phyloP scores from a whole-genome alignment of 2,888 invertebrate species.

The Eretmocerus hayati region DNA sequence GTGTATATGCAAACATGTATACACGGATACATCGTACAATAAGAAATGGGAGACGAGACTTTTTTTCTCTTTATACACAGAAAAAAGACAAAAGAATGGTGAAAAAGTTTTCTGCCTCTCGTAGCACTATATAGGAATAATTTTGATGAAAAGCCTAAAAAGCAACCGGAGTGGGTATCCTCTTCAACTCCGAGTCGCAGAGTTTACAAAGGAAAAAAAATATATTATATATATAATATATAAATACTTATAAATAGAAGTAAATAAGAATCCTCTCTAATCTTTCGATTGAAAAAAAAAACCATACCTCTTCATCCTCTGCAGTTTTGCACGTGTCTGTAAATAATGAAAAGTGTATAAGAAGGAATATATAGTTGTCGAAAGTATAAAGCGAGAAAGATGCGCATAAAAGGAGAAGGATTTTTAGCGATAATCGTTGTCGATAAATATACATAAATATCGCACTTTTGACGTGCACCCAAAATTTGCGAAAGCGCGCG shows the following conservation, averaged over 20 bases:
- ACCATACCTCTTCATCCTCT: constrained; percentile 17
- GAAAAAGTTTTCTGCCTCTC: constrained; percentile 4
- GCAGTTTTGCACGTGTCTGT: constrained; percentile 20
- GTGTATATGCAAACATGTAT: constrained; percentile 21
- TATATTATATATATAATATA: not conserved
- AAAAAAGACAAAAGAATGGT: not conserved
- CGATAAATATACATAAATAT: constrained; percentile 1
- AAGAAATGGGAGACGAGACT: constrained; percentile 2
- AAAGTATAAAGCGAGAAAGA: constrained; percentile 13
- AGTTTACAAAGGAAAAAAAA: constrained; percentile 9
- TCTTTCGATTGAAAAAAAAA: constrained; percentile 5
- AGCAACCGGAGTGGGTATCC: constrained; percentile 9
- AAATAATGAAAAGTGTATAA: constrained; percentile 16
- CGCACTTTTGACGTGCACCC: not conserved
- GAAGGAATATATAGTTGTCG: constrained; percentile 9
- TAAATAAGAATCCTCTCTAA: constrained; percentile 6
- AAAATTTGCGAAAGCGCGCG: constrained; percentile 16
- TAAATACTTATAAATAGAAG: not conserved
- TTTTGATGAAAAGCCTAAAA: constrained; percentile 17
- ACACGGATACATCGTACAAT: constrained; percentile 10
- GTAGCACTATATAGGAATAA: constrained; percentile 3
- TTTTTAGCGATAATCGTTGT: constrained; percentile 18
- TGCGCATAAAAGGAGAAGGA: constrained; percentile 19
- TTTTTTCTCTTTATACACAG: constrained; percentile 5
- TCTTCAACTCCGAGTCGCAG: constrained; percentile 2